phyloP scores from a whole-genome alignment of 1,140 invertebrate genomes.

The Lamellibrachia luymesi region DNA sequence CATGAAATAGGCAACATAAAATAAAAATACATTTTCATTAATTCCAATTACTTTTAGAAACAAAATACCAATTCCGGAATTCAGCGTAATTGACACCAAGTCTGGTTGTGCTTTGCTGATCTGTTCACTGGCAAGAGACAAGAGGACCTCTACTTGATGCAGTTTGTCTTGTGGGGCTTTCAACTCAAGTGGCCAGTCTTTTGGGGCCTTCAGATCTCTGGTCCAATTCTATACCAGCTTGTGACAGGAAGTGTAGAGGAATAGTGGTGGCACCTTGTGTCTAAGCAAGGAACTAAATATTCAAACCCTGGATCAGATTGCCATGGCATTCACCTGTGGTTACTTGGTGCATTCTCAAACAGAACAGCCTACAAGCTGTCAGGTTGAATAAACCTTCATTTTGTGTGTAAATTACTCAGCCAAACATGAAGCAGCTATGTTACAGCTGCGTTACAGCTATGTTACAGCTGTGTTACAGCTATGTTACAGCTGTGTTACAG shows the following conservation, averaged over 20 bases:
- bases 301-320: not conserved
- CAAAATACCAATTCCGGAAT: too few species aligned
- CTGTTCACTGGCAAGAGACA: not conserved
- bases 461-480: too few species aligned
- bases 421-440: not conserved
- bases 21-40: too few species aligned
- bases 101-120: too few species aligned
- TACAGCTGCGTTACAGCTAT: too few species aligned
- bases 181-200: too few species aligned
- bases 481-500: too few species aligned
- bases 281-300: not conserved
- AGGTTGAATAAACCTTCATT: not conserved
- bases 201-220: not conserved
- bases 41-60: too few species aligned
- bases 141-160: too few species aligned
- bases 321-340: not conserved
- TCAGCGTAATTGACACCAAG: too few species aligned
- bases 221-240: not conserved
- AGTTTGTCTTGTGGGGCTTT: too few species aligned
- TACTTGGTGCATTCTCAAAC: not conserved
- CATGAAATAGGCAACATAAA: too few species aligned
- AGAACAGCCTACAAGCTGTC: not conserved
- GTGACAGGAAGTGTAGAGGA: not conserved
- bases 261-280: not conserved
- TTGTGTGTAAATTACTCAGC: not conserved